Conservation (phyloP, 2,888 invertebrate species). For the Holacanthella duospinosa region DNA sequence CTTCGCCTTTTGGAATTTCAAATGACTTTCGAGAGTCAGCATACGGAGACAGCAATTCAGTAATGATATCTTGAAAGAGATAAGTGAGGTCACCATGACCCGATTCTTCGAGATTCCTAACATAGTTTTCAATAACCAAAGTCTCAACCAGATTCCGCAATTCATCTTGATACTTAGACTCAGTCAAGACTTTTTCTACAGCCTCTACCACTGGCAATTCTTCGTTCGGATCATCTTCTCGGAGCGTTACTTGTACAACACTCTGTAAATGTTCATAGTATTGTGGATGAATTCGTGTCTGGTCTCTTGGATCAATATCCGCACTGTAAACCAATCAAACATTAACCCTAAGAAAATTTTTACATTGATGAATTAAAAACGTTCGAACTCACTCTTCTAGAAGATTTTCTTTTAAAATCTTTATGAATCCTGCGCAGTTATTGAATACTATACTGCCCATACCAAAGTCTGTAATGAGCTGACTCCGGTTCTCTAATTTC, state of each 20-base stretch:
- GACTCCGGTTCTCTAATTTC: slow-evolving; percentile 4
- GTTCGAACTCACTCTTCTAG: neutral
- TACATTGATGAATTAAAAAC: no score
- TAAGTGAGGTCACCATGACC: neutral
- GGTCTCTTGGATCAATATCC: slow-evolving; percentile 1
- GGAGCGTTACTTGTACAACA: neutral
- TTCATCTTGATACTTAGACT: neutral
- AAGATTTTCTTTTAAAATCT: neutral
- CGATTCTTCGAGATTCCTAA: neutral
- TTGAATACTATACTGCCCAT: neutral
- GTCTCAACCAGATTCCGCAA: neutral
- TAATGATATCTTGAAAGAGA: neutral
- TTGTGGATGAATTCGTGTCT: slow-evolving; percentile 7
- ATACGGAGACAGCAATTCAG: neutral
- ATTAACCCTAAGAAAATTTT: neutral
- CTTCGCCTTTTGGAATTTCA: neutral
- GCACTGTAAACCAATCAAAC: neutral
- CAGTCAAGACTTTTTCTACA: neutral
- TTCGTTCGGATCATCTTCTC: neutral
- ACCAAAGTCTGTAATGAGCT: neutral
- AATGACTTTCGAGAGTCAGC: neutral
- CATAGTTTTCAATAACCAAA: neutral
- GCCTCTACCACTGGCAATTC: neutral
- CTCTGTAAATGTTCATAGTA: neutral
- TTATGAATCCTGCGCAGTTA: slow-evolving; percentile 10